A percentile compares a stretch with the other conserved stretches of the same genome.
These are phyloP conservation scores for Ooceraea biroi DNA, from an alignment of 1,140 invertebrate genomes.

Conservation along the genomic window DNA sequence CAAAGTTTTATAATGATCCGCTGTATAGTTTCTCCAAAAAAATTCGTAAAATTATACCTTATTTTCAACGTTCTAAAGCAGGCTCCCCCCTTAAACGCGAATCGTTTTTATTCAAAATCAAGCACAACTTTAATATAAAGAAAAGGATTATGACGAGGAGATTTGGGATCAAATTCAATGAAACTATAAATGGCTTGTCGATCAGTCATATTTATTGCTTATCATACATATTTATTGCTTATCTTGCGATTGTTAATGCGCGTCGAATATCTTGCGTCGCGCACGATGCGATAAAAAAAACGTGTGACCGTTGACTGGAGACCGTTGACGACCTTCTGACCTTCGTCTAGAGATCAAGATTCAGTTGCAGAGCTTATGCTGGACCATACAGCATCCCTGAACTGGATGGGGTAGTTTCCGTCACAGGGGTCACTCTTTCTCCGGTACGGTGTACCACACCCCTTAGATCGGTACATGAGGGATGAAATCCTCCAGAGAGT, in stretches of 20 bases:
- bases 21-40: too few species aligned
- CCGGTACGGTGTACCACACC: constrained; percentile 38
- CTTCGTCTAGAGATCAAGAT: constrained; percentile 77
- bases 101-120: neutral
- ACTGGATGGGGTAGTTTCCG: constrained; percentile 81
- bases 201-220: neutral
- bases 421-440: constrained; percentile 60
- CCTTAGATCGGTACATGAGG: constrained; percentile 65
- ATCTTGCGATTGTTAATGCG: neutral
- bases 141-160: neutral
- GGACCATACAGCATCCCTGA: constrained; percentile 82
- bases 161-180: neutral
- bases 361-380: constrained; percentile 68
- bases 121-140: neutral
- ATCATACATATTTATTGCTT: neutral
- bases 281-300: constrained; percentile 33
- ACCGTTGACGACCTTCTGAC: constrained; percentile 76
- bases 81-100: too few species aligned
- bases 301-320: constrained; percentile 64
- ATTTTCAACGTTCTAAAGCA: too few species aligned
- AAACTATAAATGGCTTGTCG: neutral
- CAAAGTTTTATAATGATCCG: too few species aligned
- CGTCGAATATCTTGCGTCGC: constrained; percentile 16
- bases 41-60: too few species aligned
- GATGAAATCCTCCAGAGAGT: constrained; percentile 72